phyloP scores from a whole-genome alignment of 2,797 vertebrate genomes.

The Sylvia borin region DNA sequence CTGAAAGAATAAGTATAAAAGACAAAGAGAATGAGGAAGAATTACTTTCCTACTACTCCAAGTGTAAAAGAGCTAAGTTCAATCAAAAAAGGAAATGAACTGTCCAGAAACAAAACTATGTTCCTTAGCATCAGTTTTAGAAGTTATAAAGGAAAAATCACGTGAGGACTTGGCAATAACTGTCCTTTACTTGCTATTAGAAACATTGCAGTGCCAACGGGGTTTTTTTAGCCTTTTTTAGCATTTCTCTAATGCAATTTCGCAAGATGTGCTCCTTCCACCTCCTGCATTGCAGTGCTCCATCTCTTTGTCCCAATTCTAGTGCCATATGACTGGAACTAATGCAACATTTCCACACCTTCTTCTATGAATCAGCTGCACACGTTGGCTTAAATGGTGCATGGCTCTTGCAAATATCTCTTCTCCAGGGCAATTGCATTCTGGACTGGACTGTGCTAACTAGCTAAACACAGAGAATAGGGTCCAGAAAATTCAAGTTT shows the following conservation, averaged over 20 bases:
- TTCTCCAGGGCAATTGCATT: background rate
- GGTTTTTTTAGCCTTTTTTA: background rate
- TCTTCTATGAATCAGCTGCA: background rate
- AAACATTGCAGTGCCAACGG: background rate
- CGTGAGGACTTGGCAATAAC: background rate
- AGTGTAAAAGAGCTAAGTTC: background rate
- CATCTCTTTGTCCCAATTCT: background rate
- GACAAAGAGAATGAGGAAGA: background rate
- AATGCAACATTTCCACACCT: background rate
- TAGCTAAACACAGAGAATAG: background rate
- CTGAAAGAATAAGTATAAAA: background rate
- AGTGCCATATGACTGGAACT: background rate
- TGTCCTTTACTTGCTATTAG: background rate
- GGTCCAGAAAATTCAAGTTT: background rate
- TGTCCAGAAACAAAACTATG: background rate
- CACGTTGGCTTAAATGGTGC: background rate
- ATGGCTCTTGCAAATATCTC: background rate
- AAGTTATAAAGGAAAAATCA: background rate
- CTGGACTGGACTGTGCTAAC: background rate
- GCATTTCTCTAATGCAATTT: background rate
- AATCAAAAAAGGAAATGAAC: background rate
- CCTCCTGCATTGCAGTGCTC: background rate
- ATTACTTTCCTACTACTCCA: background rate
- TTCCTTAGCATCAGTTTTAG: background rate
- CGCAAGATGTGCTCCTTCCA: background rate